Base-by-base conservation (phyloP, 2,113 vertebrate species). In the Ploceus nigricollis region DNA sequence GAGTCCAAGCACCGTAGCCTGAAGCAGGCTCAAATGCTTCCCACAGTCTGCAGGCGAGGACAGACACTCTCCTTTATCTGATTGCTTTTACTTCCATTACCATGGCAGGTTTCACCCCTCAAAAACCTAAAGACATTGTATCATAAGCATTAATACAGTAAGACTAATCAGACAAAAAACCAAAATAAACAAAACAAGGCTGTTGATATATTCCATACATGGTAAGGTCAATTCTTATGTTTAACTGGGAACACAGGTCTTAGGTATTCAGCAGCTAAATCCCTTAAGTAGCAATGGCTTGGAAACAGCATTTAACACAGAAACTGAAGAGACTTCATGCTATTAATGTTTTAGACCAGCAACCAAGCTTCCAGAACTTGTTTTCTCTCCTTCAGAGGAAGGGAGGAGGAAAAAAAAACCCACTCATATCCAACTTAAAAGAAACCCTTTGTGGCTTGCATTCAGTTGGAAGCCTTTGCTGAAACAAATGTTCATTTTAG, bases 331-430 rank as follows among this genome's bases (percentile, higher is more conserved):
- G 17, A 33, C 10, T 72, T 89, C 53, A 72, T 2, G 28, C 39
- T 63, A 45, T 3, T 71, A 30, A 37, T 20, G 14, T 48, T 79
- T 68, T 53, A 48, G 76, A 82, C 24, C 19, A 79, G 42, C 22
- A 88, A 76, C 31, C 11, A 90, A n/a, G 35, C 31, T 53, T 79
- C 60, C 16, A 84, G 37, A 82, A 75, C 20, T 53, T 47, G 18
- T 47, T 63, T 48, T 45, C 22, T 72, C 28, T 73, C 30, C 57
- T 82, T 79, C 9, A 60, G 50, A 56, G 19, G 31, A 76, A 73
- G 20, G 15, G 20, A 15, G 10, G 16, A 42, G 7, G 7, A 4
- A 27, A 58, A 4, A 23, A 4, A 23, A 20, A 2, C 2, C 8
- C 5, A 2, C 19, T 76, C 13, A n/a, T 23, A 81, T 23, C 11